A percentile compares a stretch with the other conserved stretches of the same genome.
Evolutionary conservation across 2,113 vertebrate species (phyloP).

Genomic region (Pionites leucogaster): DNA sequence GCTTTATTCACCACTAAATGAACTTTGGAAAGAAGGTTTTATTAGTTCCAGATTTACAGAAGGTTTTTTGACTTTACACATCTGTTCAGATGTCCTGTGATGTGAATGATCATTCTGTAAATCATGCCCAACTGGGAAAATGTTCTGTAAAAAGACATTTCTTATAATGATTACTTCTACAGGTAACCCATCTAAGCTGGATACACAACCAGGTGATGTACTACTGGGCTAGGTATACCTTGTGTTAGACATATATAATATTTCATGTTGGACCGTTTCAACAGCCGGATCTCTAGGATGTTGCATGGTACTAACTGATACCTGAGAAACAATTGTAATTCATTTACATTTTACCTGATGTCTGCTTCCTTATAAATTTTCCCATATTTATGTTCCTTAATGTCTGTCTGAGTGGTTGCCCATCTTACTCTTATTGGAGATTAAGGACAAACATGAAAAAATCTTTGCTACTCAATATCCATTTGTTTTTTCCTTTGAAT

Average conservation of each 20-base stretch:
- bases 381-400: background rate
- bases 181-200: background rate
- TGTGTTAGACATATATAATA: background rate
- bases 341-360: background rate
- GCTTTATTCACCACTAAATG: background rate
- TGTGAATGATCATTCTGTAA: background rate
- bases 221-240: background rate
- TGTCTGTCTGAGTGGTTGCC: background rate
- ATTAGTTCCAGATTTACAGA: background rate
- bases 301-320: background rate
- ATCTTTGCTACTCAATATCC: background rate
- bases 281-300: background rate
- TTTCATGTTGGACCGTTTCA: background rate
- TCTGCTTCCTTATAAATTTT: background rate
- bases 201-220: background rate
- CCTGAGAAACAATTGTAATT: background rate
- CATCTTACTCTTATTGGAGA: background rate
- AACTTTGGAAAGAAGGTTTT: background rate
- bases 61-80: background rate
- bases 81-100: background rate
- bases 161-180: background rate
- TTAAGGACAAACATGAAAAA: background rate
- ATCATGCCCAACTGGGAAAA: background rate
- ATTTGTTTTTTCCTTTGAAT: background rate
- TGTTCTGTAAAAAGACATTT: background rate